Percentiles rank a stretch among this genome's conserved stretches.
Conservation (phyloP, 2,888 invertebrate genomes). For the Pammene fasciana region DNA sequence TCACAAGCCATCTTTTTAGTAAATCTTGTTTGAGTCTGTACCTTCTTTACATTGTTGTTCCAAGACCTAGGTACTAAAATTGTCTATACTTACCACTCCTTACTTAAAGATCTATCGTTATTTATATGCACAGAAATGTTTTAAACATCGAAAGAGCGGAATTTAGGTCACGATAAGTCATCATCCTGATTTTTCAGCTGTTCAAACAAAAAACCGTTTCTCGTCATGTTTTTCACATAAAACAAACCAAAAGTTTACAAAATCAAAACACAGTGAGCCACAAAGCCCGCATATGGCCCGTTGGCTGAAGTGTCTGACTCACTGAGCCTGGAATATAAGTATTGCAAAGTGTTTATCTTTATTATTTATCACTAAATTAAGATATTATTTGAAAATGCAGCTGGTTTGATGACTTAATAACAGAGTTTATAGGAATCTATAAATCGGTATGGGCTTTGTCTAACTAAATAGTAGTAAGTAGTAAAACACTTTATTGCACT, state of each 20-base stretch:
- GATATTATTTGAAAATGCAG: slow-evolving; percentile 36
- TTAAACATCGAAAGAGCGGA: not conserved
- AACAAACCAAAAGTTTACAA: slow-evolving; percentile 2
- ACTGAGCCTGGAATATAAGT: slow-evolving; percentile 19
- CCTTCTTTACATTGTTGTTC: too few species aligned
- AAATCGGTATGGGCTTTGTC: too few species aligned
- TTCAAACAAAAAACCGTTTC: not conserved
- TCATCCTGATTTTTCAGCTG: slow-evolving; percentile 11
- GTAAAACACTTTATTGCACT: too few species aligned
- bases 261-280: slow-evolving; percentile 1
- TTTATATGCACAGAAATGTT: not conserved
- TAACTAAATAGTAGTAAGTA: too few species aligned
- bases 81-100: too few species aligned
- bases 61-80: not conserved
- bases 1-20: too few species aligned
- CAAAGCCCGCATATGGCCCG: slow-evolving; percentile 25
- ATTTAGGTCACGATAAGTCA: not conserved
- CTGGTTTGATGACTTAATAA: slow-evolving; percentile 36
- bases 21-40: too few species aligned
- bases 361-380: slow-evolving; percentile 38
- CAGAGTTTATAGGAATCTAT: not conserved
- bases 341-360: slow-evolving; percentile 23
- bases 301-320: slow-evolving; percentile 31
- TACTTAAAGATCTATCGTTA: too few species aligned
- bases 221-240: not conserved